Percentiles rank a stretch among this genome's conserved stretches.
phyloP scores from a whole-genome alignment of 2,888 invertebrate species.

The Hyposoter didymator region DNA sequence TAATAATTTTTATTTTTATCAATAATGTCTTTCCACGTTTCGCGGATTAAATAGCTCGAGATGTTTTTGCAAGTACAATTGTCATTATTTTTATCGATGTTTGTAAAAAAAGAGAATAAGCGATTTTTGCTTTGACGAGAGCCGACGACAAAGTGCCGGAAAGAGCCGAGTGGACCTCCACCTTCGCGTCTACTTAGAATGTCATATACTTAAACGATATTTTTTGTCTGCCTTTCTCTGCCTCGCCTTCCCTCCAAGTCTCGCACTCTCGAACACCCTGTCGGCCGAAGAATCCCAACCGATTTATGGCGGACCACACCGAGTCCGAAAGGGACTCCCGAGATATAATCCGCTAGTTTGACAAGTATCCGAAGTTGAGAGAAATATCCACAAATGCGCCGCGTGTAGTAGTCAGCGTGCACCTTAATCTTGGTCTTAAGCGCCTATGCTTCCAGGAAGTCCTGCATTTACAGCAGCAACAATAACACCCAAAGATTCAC shows the following conservation, averaged over 20 bases:
- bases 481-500: conserved; percentile 13
- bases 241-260: neutral
- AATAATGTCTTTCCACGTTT: neutral
- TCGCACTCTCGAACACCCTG: neutral
- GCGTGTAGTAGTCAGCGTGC: conserved; percentile 13
- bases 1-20: too few relatives aligned
- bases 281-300: conserved; percentile 26
- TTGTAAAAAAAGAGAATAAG: neutral
- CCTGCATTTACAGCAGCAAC: neutral
- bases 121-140: conserved; percentile 29
- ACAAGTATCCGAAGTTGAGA: conserved; percentile 36
- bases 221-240: neutral
- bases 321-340: conserved; percentile 13
- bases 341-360: conserved; percentile 53
- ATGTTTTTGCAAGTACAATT: neutral
- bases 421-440: conserved; percentile 16
- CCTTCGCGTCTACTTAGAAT: conserved; percentile 37
- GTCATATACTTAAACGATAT: conserved; percentile 28
- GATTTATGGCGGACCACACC: conserved; percentile 57
- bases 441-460: conserved; percentile 30
- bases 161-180: conserved; percentile 5
- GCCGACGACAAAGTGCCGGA: conserved; percentile 32
- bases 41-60: too few relatives aligned
- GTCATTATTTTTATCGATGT: conserved; percentile 10
- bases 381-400: conserved; percentile 33